Evolutionary conservation across 1,140 invertebrate genomes (phyloP), one percentile per base, ranked within the genome.

Genomic region (Pomacea maculata): DNA sequence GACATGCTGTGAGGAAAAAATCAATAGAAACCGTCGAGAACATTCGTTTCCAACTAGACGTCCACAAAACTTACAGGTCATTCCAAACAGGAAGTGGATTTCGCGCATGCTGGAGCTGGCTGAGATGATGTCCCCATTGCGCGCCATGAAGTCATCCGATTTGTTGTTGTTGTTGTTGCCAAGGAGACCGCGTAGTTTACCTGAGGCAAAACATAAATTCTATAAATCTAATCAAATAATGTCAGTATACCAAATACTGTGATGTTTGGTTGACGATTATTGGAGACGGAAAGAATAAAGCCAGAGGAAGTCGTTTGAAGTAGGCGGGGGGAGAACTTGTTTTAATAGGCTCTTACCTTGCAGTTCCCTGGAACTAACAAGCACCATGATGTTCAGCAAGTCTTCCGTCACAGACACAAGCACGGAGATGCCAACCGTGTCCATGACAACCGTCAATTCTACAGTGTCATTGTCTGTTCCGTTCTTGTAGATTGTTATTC

Each of bases 161-260:
- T 78, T 70, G 86, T 97, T 94, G 55, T 94, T 94, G 89, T 98
- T 97, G 89, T 95, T 98, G 90, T 98, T 97, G 1, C 97, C 97
- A 89, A 97, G 97, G 15, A 98, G 91, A 71, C 97, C 97, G 91
- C 94, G 94, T 3, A 96, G 61, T 12, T 86, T 79, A 61, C 86
- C 89, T 90, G 78, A 9, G 83, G 57, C 61, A 76, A n/a, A 72
- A 80, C 21, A 61, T 11, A 61, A 61, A 61, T 14, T 61, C 57
- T 17, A 61, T 17, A 61, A 61, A 61, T 61, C 57, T 17, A 14
- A 17, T 9, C 4, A 17, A 17, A 61, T 14, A 61, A 4, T 45
- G 34, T 4, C 34, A 45, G 34, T 45, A 45, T 45, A 45, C 34
- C 34, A 45, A 45, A 45, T 45, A 1, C 34, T 45, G 34, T 0